These are phyloP conservation scores for Scolopax bukidnonensis DNA, from an alignment of 2,797 vertebrate genomes.

Conservation along the genomic window DNA sequence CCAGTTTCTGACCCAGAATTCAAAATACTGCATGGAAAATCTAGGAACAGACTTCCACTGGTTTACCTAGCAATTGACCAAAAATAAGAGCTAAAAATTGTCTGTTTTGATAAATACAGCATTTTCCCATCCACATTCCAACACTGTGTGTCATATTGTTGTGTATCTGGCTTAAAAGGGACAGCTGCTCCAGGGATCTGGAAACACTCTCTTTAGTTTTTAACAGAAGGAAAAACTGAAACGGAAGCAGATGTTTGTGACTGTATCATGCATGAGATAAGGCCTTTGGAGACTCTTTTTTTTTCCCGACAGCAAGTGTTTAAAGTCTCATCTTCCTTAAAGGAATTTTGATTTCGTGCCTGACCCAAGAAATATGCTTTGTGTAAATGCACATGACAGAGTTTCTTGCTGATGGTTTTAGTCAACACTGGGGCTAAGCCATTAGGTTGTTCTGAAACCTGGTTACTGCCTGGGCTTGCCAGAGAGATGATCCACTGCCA, in stretches of 20 bases:
- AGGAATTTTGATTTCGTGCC: constrained; percentile 64
- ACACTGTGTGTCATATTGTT: constrained; percentile 36
- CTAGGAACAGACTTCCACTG: background rate
- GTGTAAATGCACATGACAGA: constrained; percentile 48
- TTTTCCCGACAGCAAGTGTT: constrained; percentile 17
- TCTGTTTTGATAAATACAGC: constrained; percentile 40
- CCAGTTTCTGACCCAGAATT: background rate
- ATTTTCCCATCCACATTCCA: constrained; percentile 32
- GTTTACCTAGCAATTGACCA: background rate
- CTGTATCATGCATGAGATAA: constrained; percentile 46
- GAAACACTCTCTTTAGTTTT: constrained; percentile 60
- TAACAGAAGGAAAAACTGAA: constrained; percentile 62
- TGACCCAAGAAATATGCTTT: constrained; percentile 69
- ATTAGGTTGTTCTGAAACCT: constrained; percentile 20
- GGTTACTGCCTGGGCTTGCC: background rate
- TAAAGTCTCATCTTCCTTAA: constrained; percentile 66
- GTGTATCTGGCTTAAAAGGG: constrained; percentile 63
- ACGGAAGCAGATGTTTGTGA: constrained; percentile 64
- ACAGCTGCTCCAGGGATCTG: constrained; percentile 66
- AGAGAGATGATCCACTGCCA: background rate
- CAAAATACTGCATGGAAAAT: background rate
- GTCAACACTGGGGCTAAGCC: background rate
- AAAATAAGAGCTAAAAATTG: constrained; percentile 5
- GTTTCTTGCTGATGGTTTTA: constrained; percentile 36
- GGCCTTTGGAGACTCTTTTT: constrained; percentile 38